Conservation (phyloP, 2,797 vertebrate genomes). For the Labeo calbasu region DNA sequence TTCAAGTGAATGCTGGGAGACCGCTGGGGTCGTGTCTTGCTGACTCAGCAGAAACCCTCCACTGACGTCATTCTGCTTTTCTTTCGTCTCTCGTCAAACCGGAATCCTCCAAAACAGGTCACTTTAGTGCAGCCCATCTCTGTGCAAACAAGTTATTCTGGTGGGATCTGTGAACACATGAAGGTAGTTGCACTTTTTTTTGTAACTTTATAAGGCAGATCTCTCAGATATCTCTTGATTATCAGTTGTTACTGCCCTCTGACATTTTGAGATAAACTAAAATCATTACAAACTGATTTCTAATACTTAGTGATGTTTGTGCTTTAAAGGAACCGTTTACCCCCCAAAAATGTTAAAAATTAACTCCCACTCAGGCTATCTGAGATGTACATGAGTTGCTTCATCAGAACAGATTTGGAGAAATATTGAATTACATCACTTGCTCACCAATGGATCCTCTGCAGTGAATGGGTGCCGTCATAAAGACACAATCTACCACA, state of each 20-base stretch:
- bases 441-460: too few species aligned
- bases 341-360: too few species aligned
- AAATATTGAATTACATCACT: too few species aligned
- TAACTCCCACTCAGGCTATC: background rate
- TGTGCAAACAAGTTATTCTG: background rate
- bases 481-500: too few species aligned
- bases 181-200: background rate
- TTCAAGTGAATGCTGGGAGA: conserved; percentile 66
- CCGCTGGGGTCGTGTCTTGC: conserved; percentile 63
- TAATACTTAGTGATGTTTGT: background rate
- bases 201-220: background rate
- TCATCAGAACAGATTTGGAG: too few species aligned
- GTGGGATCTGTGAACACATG: background rate
- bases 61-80: conserved; percentile 3
- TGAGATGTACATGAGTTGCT: background rate
- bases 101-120: background rate
- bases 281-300: too few species aligned
- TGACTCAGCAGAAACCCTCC: conserved; percentile 45
- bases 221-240: background rate
- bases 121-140: background rate
- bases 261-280: background rate
- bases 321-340: background rate
- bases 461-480: background rate
- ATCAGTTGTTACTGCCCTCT: background rate
- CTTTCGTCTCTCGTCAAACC: background rate